Percentiles rank a stretch among this genome's conserved stretches.
Conservation (phyloP, 2,113 vertebrate species). For the Rutilus rutilus region DNA sequence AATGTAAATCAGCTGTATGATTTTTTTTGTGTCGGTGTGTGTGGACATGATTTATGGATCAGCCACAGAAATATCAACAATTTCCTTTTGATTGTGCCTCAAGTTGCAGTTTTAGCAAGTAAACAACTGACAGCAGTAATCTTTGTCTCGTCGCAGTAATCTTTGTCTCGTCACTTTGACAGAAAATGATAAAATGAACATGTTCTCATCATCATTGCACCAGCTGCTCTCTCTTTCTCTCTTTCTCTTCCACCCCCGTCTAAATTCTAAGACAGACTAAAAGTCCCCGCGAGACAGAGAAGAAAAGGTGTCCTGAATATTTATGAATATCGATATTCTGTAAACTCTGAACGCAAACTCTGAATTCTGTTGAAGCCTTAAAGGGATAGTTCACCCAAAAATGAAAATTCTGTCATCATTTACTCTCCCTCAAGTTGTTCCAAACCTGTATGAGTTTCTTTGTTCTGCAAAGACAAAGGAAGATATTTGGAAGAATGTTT, state of each 20-base stretch:
- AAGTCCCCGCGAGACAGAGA: slow-evolving; percentile 39
- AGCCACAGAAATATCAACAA: slow-evolving; percentile 12
- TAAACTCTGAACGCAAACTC: slow-evolving; percentile 39
- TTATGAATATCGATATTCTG: slow-evolving; percentile 61
- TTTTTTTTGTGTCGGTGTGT: neutral
- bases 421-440: too few relatives aligned
- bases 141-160: neutral
- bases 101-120: slow-evolving; percentile 18
- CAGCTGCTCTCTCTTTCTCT: neutral
- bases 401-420: too few relatives aligned
- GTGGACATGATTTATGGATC: neutral
- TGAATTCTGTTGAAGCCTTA: slow-evolving; percentile 58
- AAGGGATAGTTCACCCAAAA: too few relatives aligned
- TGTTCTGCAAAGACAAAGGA: too few relatives aligned
- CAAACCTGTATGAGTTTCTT: too few relatives aligned
- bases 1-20: neutral
- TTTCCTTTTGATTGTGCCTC: slow-evolving; percentile 32
- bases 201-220: neutral
- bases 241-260: neutral
- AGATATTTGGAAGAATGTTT: too few relatives aligned
- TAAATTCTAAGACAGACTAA: slow-evolving; percentile 12
- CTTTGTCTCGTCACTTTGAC: slow-evolving; percentile 5
- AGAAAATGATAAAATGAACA: slow-evolving; percentile 26
- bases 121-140: slow-evolving; percentile 13
- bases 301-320: slow-evolving; percentile 63